Conservation (phyloP, 2,888 invertebrate genomes). For the Mongoloraphidia duomilia region DNA sequence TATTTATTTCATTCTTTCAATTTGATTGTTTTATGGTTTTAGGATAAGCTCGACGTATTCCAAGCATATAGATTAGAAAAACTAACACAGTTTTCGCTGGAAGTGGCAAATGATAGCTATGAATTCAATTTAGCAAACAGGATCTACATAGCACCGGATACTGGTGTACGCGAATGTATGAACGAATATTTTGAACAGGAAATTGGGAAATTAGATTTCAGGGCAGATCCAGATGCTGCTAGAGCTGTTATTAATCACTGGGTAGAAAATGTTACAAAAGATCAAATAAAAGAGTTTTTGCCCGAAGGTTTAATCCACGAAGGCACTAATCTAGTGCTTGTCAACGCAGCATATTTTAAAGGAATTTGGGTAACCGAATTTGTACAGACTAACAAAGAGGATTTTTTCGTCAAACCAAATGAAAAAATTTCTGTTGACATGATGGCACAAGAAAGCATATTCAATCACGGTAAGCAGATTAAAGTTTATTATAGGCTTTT, state of each 20-base stretch:
- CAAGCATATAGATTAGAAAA: slow-evolving; percentile 61
- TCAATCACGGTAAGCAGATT: slow-evolving; percentile 52
- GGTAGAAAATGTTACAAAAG: slow-evolving; percentile 59
- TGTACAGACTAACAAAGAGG: slow-evolving; percentile 52
- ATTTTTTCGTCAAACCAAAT: slow-evolving; percentile 58
- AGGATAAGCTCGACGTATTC: slow-evolving; percentile 57
- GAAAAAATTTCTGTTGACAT: slow-evolving; percentile 65
- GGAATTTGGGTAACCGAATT: slow-evolving; percentile 76
- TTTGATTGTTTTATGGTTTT: slow-evolving; percentile 12
- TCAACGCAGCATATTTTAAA: slow-evolving; percentile 83
- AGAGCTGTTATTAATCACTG: slow-evolving; percentile 57
- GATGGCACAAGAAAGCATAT: slow-evolving; percentile 78
- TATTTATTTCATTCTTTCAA: not conserved
- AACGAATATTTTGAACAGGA: slow-evolving; percentile 48
- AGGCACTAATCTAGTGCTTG: slow-evolving; percentile 56
- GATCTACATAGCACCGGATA: slow-evolving; percentile 49
- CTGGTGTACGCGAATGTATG: slow-evolving; percentile 52
- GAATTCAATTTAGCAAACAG: slow-evolving; percentile 66
- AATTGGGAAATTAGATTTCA: slow-evolving; percentile 48
- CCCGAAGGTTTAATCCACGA: slow-evolving; percentile 45
- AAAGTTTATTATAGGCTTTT: too few species aligned
- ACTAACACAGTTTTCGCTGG: slow-evolving; percentile 31
- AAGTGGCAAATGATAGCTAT: slow-evolving; percentile 44
- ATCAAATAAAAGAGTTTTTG: slow-evolving; percentile 61
- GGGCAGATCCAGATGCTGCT: slow-evolving; percentile 38